phyloP scores from a whole-genome alignment of 2,113 vertebrate species.

The Erinaceus europaeus region DNA sequence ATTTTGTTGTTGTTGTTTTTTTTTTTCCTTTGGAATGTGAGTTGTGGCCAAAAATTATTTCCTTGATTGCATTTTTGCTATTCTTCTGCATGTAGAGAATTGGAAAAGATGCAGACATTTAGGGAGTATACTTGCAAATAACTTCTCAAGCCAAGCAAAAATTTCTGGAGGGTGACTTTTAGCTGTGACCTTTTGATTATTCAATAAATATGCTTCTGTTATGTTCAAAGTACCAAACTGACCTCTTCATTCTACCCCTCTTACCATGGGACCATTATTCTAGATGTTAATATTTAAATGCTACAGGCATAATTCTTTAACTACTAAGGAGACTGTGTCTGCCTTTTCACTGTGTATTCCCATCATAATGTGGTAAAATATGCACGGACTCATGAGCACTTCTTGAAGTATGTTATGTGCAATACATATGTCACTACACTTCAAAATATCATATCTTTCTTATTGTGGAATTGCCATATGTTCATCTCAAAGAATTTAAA shows the following conservation, averaged over 20 bases:
- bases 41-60: constrained; percentile 64
- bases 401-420: background rate
- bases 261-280: background rate
- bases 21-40: constrained; percentile 74
- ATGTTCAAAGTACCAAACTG: background rate
- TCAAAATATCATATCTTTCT: constrained; percentile 25
- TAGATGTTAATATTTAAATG: background rate
- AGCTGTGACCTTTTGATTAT: constrained; percentile 19
- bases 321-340: background rate
- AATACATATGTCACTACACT: background rate
- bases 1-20: constrained; percentile 75
- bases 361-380: background rate
- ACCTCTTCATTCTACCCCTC: constrained; percentile 1
- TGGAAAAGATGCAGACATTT: constrained; percentile 45
- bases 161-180: background rate
- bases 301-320: background rate
- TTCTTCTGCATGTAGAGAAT: constrained; percentile 29
- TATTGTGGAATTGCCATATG: background rate
- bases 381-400: background rate
- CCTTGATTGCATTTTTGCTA: constrained; percentile 53
- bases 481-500: constrained; percentile 16
- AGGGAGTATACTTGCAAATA: constrained; percentile 14
- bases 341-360: background rate
- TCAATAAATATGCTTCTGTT: background rate
- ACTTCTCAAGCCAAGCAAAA: constrained; percentile 13